These are phyloP conservation scores for Triplophysa tibetana DNA, from an alignment of 2,113 vertebrate species.

Conservation along the genomic window DNA sequence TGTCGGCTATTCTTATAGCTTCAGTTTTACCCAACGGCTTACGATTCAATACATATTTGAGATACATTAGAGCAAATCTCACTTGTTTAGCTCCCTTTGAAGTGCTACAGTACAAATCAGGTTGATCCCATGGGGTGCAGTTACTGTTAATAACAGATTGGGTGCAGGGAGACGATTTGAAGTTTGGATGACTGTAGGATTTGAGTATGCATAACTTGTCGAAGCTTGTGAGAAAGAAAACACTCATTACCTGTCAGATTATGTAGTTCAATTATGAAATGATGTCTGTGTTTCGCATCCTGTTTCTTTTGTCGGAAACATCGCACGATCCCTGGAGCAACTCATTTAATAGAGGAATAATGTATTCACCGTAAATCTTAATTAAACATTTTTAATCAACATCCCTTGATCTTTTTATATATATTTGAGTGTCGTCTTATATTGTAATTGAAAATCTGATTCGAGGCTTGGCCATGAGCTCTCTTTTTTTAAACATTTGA, in stretches of 20 bases:
- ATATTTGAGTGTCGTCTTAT: slow-evolving; percentile 64
- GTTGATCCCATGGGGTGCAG: slow-evolving; percentile 47
- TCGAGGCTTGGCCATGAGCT: slow-evolving; percentile 39
- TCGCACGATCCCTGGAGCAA: slow-evolving; percentile 48
- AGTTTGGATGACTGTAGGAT: slow-evolving; percentile 14
- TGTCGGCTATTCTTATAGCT: slow-evolving; percentile 2
- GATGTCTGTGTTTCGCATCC: slow-evolving; percentile 15
- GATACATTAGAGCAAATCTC: slow-evolving; percentile 30
- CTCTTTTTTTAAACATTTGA: slow-evolving; percentile 29
- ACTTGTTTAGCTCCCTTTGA: slow-evolving; percentile 40
- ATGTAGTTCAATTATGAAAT: slow-evolving; percentile 34
- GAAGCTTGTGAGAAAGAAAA: slow-evolving; percentile 40
- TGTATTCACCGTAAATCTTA: slow-evolving; percentile 50
- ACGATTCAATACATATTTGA: slow-evolving; percentile 16
- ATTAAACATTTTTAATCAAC: slow-evolving; percentile 62
- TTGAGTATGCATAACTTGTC: slow-evolving; percentile 14
- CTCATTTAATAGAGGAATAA: slow-evolving; percentile 34
- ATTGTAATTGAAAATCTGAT: slow-evolving; percentile 53
- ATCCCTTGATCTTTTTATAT: slow-evolving; percentile 55
- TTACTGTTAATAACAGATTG: slow-evolving; percentile 37
- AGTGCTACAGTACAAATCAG: slow-evolving; percentile 46
- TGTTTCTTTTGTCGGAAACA: slow-evolving; percentile 35
- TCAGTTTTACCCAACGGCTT: slow-evolving; percentile 9
- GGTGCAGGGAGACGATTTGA: slow-evolving; percentile 24
- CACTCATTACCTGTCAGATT: slow-evolving; percentile 42